A percentile compares a stretch with the other conserved stretches of the same genome.
Evolutionary conservation across 1,140 invertebrate species (phyloP).

Genomic region (Tyrophagus putrescentiae): DNA sequence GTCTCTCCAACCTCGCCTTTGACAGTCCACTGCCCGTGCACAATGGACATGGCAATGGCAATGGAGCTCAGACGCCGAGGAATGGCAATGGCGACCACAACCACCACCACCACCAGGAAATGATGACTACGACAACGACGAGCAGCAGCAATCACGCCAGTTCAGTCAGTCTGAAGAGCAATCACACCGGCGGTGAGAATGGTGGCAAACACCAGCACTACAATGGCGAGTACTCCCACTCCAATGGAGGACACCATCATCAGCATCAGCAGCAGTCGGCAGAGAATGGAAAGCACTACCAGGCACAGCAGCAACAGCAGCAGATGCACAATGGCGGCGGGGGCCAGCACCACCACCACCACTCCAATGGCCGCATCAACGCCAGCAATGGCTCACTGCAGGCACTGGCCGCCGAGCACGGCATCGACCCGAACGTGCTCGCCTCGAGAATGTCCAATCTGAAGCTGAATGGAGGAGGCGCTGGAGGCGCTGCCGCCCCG

Average conservation of each 20-base stretch:
- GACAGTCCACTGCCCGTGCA: slow-evolving; percentile 14
- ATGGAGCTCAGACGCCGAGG: background rate
- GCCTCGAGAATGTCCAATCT: slow-evolving; percentile 10
- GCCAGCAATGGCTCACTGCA: background rate
- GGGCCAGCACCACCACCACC: background rate
- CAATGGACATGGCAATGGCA: slow-evolving; percentile 35
- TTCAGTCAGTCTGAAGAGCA: slow-evolving; percentile 13
- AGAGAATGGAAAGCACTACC: background rate
- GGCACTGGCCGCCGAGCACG: background rate
- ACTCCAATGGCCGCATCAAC: background rate
- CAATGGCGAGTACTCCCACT: background rate
- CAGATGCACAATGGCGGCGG: background rate
- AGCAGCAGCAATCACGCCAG: background rate
- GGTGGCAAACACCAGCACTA: background rate
- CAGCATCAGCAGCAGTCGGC: background rate
- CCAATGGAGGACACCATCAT: background rate
- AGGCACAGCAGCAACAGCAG: background rate
- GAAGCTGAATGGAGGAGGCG: background rate
- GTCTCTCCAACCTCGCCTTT: slow-evolving; percentile 54
- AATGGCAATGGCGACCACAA: background rate
- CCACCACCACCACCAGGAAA: background rate
- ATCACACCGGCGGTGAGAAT: background rate
- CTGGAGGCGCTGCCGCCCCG: background rate
- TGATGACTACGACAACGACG: background rate
- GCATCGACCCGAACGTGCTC: slow-evolving; percentile 4